A percentile compares a stretch with the other conserved stretches of the same genome.
Evolutionary conservation across 2,888 invertebrate species (phyloP).

Genomic region (Strigamia maritima): DNA sequence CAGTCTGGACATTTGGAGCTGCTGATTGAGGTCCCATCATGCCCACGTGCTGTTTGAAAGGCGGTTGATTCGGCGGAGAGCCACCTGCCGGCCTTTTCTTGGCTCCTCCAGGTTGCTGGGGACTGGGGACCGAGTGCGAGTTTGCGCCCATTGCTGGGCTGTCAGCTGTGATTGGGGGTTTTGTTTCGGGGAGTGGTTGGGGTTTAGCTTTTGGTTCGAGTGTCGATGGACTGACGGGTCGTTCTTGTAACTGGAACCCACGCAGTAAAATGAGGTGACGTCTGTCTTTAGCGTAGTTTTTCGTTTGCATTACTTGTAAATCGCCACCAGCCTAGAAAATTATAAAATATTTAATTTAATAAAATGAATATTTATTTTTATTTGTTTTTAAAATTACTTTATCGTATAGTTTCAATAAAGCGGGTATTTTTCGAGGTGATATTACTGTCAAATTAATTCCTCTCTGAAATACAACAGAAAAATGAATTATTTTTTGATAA

Average conservation of each 20-base stretch:
- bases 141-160: conserved; percentile 19
- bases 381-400: conserved; percentile 55
- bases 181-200: conserved; percentile 41
- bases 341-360: not conserved
- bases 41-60: conserved; percentile 44
- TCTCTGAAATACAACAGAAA: conserved; percentile 57
- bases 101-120: conserved; percentile 40
- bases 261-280: conserved; percentile 74
- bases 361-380: not conserved
- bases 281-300: conserved; percentile 88
- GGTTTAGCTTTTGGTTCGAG: conserved; percentile 43
- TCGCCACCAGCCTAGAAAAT: conserved; percentile 70
- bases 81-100: conserved; percentile 44
- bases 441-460: conserved; percentile 82
- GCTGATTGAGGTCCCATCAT: not conserved
- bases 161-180: conserved; percentile 40
- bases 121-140: conserved; percentile 1
- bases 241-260: conserved; percentile 59
- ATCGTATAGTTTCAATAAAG: conserved; percentile 80
- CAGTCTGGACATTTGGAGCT: not conserved
- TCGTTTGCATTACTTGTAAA: conserved; percentile 69
- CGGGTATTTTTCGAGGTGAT: conserved; percentile 82
- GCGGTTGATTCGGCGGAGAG: conserved; percentile 44
- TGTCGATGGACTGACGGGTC: conserved; percentile 45
- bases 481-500: conserved; percentile 27